Evolutionary conservation across 2,888 invertebrate species (phyloP).

Genomic region (Apotomis betuletana): DNA sequence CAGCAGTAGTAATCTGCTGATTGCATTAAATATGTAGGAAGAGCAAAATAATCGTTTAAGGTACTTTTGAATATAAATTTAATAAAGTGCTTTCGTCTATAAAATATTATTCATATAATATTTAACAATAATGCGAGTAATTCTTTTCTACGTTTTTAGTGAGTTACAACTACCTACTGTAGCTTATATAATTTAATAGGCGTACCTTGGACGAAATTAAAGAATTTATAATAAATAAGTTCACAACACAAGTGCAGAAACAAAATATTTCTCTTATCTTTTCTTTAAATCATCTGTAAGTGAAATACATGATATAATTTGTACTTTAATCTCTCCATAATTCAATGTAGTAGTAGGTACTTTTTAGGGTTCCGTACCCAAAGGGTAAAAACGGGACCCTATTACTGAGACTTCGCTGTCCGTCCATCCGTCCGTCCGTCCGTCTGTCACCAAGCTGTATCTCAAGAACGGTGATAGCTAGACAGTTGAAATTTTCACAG

Average conservation of each 20-base stretch:
- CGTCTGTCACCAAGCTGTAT: too few relatives aligned
- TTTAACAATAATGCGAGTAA: too few relatives aligned
- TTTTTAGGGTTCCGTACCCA: too few relatives aligned
- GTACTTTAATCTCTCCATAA: conserved; percentile 1
- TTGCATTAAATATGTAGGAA: neutral
- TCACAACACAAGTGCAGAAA: conserved; percentile 40
- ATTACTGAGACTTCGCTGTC: too few relatives aligned
- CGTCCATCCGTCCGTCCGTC: too few relatives aligned
- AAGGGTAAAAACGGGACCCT: too few relatives aligned
- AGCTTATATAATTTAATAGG: conserved; percentile 36
- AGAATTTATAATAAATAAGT: conserved; percentile 48
- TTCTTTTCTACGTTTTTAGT: conserved; percentile 18
- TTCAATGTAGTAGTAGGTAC: too few relatives aligned
- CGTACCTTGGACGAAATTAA: conserved; percentile 54
- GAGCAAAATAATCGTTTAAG: neutral
- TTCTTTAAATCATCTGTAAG: conserved; percentile 53
- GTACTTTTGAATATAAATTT: too few relatives aligned
- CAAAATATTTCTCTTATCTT: conserved; percentile 49
- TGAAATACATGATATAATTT: conserved; percentile 46
- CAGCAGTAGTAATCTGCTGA: neutral
- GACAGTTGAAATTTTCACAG: too few relatives aligned
- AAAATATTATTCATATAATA: too few relatives aligned
- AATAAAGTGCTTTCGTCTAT: too few relatives aligned
- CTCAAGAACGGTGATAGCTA: too few relatives aligned
- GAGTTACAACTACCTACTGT: conserved; percentile 21